Base-by-base conservation (phyloP, 2,888 invertebrate genomes). In the Spodoptera exigua region DNA sequence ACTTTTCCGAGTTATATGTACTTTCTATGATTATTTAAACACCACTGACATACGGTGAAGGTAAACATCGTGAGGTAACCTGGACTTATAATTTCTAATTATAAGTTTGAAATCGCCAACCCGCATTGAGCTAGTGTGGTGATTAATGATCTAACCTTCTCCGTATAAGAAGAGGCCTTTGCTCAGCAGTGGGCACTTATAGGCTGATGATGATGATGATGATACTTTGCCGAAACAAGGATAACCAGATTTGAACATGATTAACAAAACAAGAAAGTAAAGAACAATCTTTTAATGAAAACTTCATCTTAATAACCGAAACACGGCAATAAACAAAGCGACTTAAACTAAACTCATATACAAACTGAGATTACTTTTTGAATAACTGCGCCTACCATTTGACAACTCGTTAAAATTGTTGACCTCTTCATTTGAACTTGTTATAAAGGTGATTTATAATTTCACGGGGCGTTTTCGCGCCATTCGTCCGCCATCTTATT, bases 321-420 rank as follows among this genome's bases (percentile, higher is more conserved):
- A 34, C 0, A 3, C 16, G 17, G 12, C 51, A 34, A 49, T 54
- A 69, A 71, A 73, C 45, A 57, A 40, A 61, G 37, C 4, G 11
- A 27, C 13, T 11, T 2, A 53, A 64, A 69, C 53, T 74, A 65
- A 70, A 79, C 80, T 78, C 71, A 75, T 82, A 73, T 69, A 53
- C 62, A 76, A 82, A 81, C 76, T 83, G 64, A 78, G 74, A 84
- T 84, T 83, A 79, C 79, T 78, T 80, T 83, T 83, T 81, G 80
- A 82, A 80, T 80, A 79, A 75, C 70, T 73, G 46, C 51, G 53
- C 55, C 55, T 18, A 27, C 52, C 54, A 66, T 70, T 52, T 61
- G 57, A 45, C 54, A 70, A 76, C 54, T 76, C 62, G 63, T 61
- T 75, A 55, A 59, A 54, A 55, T 45, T 32, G 47, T 32, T 47